Base-by-base conservation (phyloP, 1,140 invertebrate species). In the Ceratosolen solmsi region DNA sequence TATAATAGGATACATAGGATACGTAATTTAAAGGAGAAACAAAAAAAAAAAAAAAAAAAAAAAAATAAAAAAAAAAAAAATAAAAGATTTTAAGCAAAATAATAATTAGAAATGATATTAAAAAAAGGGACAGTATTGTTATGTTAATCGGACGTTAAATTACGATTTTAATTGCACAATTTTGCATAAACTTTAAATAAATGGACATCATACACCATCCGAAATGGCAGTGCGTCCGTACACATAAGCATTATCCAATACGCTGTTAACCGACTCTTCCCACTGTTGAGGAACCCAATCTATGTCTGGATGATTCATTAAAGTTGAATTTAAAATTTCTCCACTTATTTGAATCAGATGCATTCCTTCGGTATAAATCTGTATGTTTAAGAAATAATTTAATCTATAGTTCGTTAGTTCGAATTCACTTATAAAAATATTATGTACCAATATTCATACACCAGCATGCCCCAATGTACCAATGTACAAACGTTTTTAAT, bases 301-400 rank as follows among this genome's bases (percentile, higher is more conserved):
- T 51, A 96, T 92, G 87, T 98, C 97, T 38, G 97, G 96, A 92
- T 98, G 96, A 89, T 96, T 94, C 17, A 96, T 95, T 33, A 98
- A 94, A 17, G 97, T 98, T 85, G 95, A 95, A 92, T 99, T 99
- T 17, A 99, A 93, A 20, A 99, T 93, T 90, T 97, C 97, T 73
- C 96, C 96, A 36, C 95, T 95, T 60, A 99, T 93, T 90, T 97
- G 95, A 30, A 99, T 94, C 38, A 99, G 93, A 87, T 98, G 97
- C 88, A 99, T 96, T 30, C 96, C 97, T 93, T 99, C 98, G 22
- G 96, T 96, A 89, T 99, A 99, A 79, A 99, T 94, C 96, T 99
- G 90, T 13, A 91, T 87, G 87, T 87, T 88, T 85, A 91, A 46
- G 13, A 92, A 84, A 88, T 90, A 84, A 65, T 58, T 83, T 78